Evolutionary conservation across 2,888 invertebrate species (phyloP).

Genomic region (Cheilosia variabilis): DNA sequence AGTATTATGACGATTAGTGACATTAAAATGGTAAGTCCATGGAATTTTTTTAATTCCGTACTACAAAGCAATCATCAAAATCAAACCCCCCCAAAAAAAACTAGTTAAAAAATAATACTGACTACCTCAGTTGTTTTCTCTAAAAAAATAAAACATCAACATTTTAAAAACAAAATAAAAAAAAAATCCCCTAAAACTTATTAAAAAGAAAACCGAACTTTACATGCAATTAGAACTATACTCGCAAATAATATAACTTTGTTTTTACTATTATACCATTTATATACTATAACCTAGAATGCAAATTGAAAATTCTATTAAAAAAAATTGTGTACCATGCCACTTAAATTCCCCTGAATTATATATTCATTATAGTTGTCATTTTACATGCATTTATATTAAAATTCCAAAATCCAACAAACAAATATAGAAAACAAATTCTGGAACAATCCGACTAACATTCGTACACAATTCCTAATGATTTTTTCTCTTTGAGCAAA

Average conservation of each 20-base stretch:
- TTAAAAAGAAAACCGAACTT: conserved; percentile 42
- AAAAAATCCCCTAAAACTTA: conserved; percentile 25
- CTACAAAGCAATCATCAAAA: conserved; percentile 64
- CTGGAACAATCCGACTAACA: conserved; percentile 10
- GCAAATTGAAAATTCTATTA: conserved; percentile 63
- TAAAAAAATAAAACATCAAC: conserved; percentile 45
- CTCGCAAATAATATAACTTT: conserved; percentile 52
- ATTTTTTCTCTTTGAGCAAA: conserved; percentile 40
- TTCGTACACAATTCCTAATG: conserved; percentile 19
- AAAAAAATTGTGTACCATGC: conserved; percentile 48
- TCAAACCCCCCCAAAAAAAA: conserved; percentile 36
- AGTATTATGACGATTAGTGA: conserved; percentile 99
- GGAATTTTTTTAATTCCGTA: conserved; percentile 62
- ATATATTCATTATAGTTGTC: conserved; percentile 52
- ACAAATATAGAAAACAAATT: conserved; percentile 30
- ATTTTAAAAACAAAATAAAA: conserved; percentile 8
- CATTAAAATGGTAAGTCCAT: conserved; percentile 98
- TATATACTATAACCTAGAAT: conserved; percentile 62
- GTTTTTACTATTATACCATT: conserved; percentile 39
- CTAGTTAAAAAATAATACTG: conserved; percentile 43
- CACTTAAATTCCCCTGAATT: conserved; percentile 51
- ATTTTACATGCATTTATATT: conserved; percentile 55
- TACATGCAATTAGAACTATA: conserved; percentile 68
- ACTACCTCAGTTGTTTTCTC: conserved; percentile 59
- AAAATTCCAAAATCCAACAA: conserved; percentile 51